Base-by-base conservation (phyloP, 2,888 invertebrate species). In the Operophtera brumata region DNA sequence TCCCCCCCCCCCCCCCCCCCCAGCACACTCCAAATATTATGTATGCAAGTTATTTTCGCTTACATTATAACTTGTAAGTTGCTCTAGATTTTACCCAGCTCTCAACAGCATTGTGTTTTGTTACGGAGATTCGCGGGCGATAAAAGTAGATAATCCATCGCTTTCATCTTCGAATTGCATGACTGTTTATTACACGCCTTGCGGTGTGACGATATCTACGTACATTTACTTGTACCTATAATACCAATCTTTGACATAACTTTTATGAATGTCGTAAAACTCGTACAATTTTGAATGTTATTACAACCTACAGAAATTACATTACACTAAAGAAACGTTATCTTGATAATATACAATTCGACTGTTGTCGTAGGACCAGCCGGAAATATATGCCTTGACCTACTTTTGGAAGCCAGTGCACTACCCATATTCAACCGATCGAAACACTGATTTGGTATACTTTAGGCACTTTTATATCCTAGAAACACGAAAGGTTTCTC, bases 381-480 rank as follows among this genome's bases (percentile, higher is more conserved):
- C 59, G 51, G 54, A 64, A 59, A 50, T 47, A 42, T 49, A 14
- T 52, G 54, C 64, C 60, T 62, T 64, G 64, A 54, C 64, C 64
- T 25, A 61, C 47, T 61, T 60, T 14, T 40, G n/a, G 30, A 47
- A 57, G 51, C 54, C 59, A 36, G 49, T 54, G 52, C 52, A 54
- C 57, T 55, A 51, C 44, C 42, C n/a, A n/a, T n/a, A n/a, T 26
- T 26, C 58, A 37, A 41, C 26, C 37, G 41, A 46, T 43, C 50
- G 42, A 34, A 47, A 54, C 43, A 43, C 37, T 13, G 37, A 9
- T 47, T 43, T 25, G 44, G 14, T 51, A 41, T 25, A n/a, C 5
- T 28, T 13, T 40, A 25, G 10, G 20, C 13, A 12, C 12, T 10
- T 25, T 40, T 40, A 32, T 47, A n/a, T 5, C 4, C 32, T 30